A percentile compares a stretch with the other conserved stretches of the same genome.
Evolutionary conservation across 1,140 invertebrate species (phyloP).

Genomic region (Macrosteles quadrilineatus): DNA sequence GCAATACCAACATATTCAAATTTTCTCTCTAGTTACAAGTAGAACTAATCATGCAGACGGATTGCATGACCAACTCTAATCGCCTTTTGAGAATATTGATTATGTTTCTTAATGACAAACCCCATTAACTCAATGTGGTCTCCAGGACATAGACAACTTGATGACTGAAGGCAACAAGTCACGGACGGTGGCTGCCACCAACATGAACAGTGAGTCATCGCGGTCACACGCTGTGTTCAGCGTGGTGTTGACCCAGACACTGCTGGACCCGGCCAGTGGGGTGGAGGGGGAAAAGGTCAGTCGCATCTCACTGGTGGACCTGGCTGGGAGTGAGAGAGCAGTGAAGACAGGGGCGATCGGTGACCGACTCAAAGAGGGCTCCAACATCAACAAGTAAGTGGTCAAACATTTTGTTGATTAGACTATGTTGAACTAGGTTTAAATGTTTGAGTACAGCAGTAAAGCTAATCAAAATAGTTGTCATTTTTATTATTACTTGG

Average conservation of each 20-base stretch:
- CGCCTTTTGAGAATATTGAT: too few relatives aligned
- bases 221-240: slow-evolving; percentile 98
- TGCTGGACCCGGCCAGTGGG: slow-evolving; percentile 78
- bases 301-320: slow-evolving; percentile 92
- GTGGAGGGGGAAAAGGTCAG: slow-evolving; percentile 96
- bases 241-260: slow-evolving; percentile 91
- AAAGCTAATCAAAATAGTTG: too few relatives aligned
- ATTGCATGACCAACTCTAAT: too few relatives aligned
- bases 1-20: too few relatives aligned
- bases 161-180: slow-evolving; percentile 99
- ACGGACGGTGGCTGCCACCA: slow-evolving; percentile 95
- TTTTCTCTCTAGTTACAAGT: too few relatives aligned
- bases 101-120: too few relatives aligned
- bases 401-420: too few relatives aligned
- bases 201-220: slow-evolving; percentile 99
- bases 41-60: too few relatives aligned
- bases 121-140: too few relatives aligned
- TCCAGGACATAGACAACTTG: slow-evolving; percentile 90
- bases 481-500: too few relatives aligned
- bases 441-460: too few relatives aligned
- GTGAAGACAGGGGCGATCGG: slow-evolving; percentile 98
- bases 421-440: too few relatives aligned
- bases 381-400: slow-evolving; percentile 91
- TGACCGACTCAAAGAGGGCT: slow-evolving; percentile 93
- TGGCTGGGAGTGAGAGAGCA: slow-evolving; percentile 96